A percentile compares a stretch with the other conserved stretches of the same genome.
Conservation (phyloP, 2,888 invertebrate species). For the Cheilosia impressa region DNA sequence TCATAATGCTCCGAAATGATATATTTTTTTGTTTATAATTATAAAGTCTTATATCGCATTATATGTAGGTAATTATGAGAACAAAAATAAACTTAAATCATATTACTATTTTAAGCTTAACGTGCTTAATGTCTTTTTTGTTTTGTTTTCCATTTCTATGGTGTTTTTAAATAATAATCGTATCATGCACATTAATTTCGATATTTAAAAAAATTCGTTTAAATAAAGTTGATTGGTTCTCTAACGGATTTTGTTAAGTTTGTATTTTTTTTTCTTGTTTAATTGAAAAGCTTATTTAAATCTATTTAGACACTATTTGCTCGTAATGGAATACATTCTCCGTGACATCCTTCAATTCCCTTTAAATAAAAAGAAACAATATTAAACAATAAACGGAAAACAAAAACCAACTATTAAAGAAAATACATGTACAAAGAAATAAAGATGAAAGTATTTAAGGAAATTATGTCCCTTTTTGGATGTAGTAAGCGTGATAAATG, state of each 20-base stretch:
- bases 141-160: slow-evolving; percentile 58
- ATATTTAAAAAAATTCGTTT: slow-evolving; percentile 34
- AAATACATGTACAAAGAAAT: slow-evolving; percentile 65
- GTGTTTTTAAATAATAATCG: slow-evolving; percentile 56
- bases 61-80: slow-evolving; percentile 17
- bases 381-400: slow-evolving; percentile 77
- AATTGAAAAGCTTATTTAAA: slow-evolving; percentile 57
- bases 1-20: slow-evolving; percentile 51
- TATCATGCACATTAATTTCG: slow-evolving; percentile 65
- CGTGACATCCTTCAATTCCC: slow-evolving; percentile 84
- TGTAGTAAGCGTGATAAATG: slow-evolving; percentile 12
- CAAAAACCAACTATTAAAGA: slow-evolving; percentile 67
- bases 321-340: slow-evolving; percentile 86
- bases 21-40: slow-evolving; percentile 33
- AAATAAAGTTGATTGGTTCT: slow-evolving; percentile 18
- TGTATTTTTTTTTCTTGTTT: slow-evolving; percentile 19
- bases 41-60: slow-evolving; percentile 35
- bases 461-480: not conserved
- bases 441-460: slow-evolving; percentile 72
- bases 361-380: slow-evolving; percentile 81
- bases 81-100: slow-evolving; percentile 51
- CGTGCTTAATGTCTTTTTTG: slow-evolving; percentile 73
- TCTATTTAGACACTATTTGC: slow-evolving; percentile 85
- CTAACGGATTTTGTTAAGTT: slow-evolving; percentile 1
- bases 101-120: slow-evolving; percentile 59